phyloP scores from a whole-genome alignment of 64 coral and sea anemone species.

The Porites lutea region DNA sequence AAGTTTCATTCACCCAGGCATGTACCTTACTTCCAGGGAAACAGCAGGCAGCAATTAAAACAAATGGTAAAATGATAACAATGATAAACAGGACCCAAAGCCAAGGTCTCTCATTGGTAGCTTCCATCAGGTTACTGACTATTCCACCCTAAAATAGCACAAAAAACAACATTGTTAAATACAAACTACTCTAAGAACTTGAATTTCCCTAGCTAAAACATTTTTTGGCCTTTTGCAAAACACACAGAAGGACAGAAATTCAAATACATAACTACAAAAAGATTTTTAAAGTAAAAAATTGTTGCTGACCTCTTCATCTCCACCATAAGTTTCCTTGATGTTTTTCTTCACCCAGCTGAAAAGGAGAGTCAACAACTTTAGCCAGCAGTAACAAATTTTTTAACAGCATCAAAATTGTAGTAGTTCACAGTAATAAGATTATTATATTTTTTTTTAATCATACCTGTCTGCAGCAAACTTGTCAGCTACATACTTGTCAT shows the following conservation, averaged over 20 bases:
- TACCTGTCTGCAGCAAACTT: slow-evolving; percentile 95
- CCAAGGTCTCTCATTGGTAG: slow-evolving; percentile 97
- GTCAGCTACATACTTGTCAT: slow-evolving; percentile 94
- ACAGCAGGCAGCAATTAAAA: slow-evolving; percentile 96
- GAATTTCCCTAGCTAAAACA: too few relatives aligned
- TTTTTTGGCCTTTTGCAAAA: too few relatives aligned
- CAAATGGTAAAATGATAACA: slow-evolving; percentile 96
- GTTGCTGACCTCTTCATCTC: slow-evolving; percentile 72
- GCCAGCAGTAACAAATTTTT: not conserved
- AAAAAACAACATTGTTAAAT: not conserved
- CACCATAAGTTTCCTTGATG: slow-evolving; percentile 88
- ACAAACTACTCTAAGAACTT: too few relatives aligned
- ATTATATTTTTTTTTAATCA: not conserved
- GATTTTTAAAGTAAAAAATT: not conserved
- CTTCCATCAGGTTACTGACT: slow-evolving; percentile 87
- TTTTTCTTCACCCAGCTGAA: slow-evolving; percentile 92
- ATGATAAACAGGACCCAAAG: slow-evolving; percentile 99
- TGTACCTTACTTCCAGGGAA: slow-evolving; percentile 96
- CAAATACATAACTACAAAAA: too few relatives aligned
- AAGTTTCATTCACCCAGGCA: not conserved
- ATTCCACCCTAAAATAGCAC: slow-evolving; percentile 70
- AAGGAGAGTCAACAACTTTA: not conserved
- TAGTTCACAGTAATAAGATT: too few relatives aligned
- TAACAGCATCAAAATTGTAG: too few relatives aligned
- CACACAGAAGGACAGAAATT: too few relatives aligned